Conservation (phyloP, 2,113 vertebrate species). For the Oncorhynchus tshawytscha region DNA sequence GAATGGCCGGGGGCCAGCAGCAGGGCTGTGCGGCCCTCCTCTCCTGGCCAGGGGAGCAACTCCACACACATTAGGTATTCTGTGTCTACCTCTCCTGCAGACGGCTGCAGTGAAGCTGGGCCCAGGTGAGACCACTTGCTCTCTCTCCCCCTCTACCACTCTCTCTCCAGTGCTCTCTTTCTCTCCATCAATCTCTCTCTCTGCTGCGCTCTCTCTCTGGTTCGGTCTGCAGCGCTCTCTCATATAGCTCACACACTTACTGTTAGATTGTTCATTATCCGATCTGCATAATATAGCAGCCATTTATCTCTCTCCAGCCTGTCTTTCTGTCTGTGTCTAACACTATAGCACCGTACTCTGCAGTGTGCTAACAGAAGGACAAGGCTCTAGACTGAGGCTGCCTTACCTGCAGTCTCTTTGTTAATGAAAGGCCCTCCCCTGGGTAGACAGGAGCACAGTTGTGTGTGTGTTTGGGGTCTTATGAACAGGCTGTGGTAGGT, state of each 20-base stretch:
- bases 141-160: not conserved
- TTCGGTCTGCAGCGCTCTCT: no score
- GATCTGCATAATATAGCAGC: no score
- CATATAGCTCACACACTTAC: no score
- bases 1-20: constrained; percentile 53
- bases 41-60: constrained; percentile 5
- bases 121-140: constrained; percentile 47
- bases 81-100: constrained; percentile 41
- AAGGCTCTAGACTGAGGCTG: constrained; percentile 10
- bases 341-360: no score
- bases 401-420: constrained; percentile 35
- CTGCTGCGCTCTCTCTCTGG: no score
- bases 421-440: constrained; percentile 7
- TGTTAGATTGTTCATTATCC: no score
- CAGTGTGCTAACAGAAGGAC: not conserved
- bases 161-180: constrained; percentile 16
- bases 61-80: constrained; percentile 48
- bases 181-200: not conserved
- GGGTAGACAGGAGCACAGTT: constrained; percentile 13
- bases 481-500: no score
- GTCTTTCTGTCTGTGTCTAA: not conserved
- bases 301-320: no score
- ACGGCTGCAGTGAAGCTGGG: constrained; percentile 37
- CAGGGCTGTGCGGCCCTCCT: constrained; percentile 34
- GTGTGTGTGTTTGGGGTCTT: constrained; percentile 2